Base-by-base conservation (phyloP, 2,888 invertebrate genomes). In the Lasioglossum vierecki region DNA sequence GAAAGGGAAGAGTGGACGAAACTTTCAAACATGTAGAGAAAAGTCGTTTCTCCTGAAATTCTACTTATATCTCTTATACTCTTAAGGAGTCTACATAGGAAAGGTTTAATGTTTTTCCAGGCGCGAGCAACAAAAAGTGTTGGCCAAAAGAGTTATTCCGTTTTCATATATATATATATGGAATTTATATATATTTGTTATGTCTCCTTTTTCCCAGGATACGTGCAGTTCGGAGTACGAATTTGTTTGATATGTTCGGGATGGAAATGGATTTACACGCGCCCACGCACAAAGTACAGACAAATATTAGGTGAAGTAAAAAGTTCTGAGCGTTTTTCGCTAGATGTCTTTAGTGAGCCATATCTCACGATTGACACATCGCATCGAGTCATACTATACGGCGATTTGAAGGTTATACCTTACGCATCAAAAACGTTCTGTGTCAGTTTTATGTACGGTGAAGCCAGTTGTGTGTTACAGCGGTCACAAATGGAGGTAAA, bases 1-100 rank as follows among this genome's bases (percentile, higher is more conserved):
- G 72, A 30, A 72, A 46, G 72, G 46, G 46, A 72, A 72, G 71
- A 72, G 46, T 44, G 18, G 46, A 13, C 72, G 46, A 72, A 72
- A 72, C 72, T 72, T 72, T 39, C 68, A 70, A 22, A 39, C 77
- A 77, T 49, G 39, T 70, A n/a, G 57, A 15, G 30, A n/a, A 70
- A 39, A 26, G 18, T 39, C n/a, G 53, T 77, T 39, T 53, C n/a
- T 35, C 53, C 18, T 53, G 70, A 77, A 77, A 53, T 66, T 66
- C 22, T 35, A 30, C n/a, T 63, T 63, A 63, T 49, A 53, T 53
- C 30, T 49, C 30, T 18, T 72, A 46, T 30, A 30, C 46, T 30
- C 46, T 72, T 46, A 72, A 30, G 11, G 30, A 15, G 39, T 26
- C 35, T 35, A 66, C 35, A 35, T 1, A 35, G 35, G 6, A 30